phyloP scores from a whole-genome alignment of 2,113 vertebrate species.

The Perca flavescens region DNA sequence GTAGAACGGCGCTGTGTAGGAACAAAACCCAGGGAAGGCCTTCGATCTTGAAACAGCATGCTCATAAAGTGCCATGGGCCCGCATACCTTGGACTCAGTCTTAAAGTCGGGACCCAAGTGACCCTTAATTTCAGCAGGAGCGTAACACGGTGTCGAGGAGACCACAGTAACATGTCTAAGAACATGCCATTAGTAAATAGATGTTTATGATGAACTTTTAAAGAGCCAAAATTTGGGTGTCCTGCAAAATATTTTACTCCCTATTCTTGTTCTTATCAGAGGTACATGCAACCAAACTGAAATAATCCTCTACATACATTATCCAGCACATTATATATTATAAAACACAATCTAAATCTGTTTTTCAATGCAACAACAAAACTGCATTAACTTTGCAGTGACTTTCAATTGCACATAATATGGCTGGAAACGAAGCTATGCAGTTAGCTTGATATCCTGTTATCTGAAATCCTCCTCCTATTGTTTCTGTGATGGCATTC shows the following conservation, averaged over 20 bases:
- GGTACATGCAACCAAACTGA: conserved; percentile 20
- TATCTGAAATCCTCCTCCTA: neutral
- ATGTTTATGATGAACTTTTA: conserved; percentile 47
- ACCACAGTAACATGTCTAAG: conserved; percentile 41
- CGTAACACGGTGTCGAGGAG: neutral
- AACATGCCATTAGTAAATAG: conserved; percentile 29
- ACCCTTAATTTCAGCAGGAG: conserved; percentile 41
- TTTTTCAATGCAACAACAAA: conserved; percentile 15
- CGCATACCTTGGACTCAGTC: conserved; percentile 41
- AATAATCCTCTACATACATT: neutral
- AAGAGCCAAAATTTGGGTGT: conserved; percentile 69
- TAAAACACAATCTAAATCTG: neutral
- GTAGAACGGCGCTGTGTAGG: conserved; percentile 79
- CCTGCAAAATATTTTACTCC: conserved; percentile 40
- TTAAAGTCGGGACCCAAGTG: conserved; percentile 47
- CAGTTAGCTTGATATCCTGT: conserved; percentile 25
- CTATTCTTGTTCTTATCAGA: conserved; percentile 29
- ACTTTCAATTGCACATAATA: neutral
- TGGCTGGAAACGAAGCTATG: conserved; percentile 39
- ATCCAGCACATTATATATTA: conserved; percentile 20
- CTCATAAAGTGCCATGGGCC: conserved; percentile 35
- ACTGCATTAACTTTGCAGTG: conserved; percentile 11
- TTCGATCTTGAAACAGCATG: conserved; percentile 51
- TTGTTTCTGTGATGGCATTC: neutral
- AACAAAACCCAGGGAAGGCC: conserved; percentile 51